These are phyloP conservation scores for Heloderma charlesbogerti DNA, from an alignment of 2,113 vertebrate species.

Conservation along the genomic window DNA sequence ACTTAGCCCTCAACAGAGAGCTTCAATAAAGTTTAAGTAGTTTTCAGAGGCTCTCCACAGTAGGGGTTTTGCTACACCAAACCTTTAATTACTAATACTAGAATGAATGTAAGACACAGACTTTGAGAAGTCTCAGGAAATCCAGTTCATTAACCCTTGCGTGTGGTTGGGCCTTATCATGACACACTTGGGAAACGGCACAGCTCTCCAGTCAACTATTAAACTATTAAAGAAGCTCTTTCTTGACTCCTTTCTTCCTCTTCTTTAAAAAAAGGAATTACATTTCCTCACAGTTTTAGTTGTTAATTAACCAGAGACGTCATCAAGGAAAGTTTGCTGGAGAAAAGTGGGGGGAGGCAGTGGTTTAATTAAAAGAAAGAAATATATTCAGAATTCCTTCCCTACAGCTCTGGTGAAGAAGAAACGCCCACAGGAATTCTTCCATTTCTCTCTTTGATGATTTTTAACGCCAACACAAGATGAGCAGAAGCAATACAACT, in stretches of 20 bases:
- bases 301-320: slow-evolving; percentile 80
- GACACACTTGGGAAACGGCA: neutral
- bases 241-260: slow-evolving; percentile 24
- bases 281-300: slow-evolving; percentile 74
- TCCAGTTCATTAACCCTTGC: slow-evolving; percentile 31
- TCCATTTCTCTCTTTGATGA: slow-evolving; percentile 52
- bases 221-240: slow-evolving; percentile 61
- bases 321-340: slow-evolving; percentile 75
- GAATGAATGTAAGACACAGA: slow-evolving; percentile 42
- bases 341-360: slow-evolving; percentile 64
- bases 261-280: slow-evolving; percentile 47
- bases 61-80: slow-evolving; percentile 26
- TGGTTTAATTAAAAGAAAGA: slow-evolving; percentile 76
- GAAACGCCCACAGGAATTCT: slow-evolving; percentile 56
- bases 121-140: slow-evolving; percentile 36
- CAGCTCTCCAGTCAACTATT: slow-evolving; percentile 61
- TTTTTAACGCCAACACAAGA: slow-evolving; percentile 62
- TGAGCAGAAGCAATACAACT: neutral
- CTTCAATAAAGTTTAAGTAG: neutral
- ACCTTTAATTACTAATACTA: slow-evolving; percentile 11
- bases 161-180: neutral
- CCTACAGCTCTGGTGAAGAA: slow-evolving; percentile 32
- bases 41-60: neutral
- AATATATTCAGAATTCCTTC: slow-evolving; percentile 70
- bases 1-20: neutral